Conservation (phyloP, 92 coral and sea anemone genomes). For the Phenganax marumi region DNA sequence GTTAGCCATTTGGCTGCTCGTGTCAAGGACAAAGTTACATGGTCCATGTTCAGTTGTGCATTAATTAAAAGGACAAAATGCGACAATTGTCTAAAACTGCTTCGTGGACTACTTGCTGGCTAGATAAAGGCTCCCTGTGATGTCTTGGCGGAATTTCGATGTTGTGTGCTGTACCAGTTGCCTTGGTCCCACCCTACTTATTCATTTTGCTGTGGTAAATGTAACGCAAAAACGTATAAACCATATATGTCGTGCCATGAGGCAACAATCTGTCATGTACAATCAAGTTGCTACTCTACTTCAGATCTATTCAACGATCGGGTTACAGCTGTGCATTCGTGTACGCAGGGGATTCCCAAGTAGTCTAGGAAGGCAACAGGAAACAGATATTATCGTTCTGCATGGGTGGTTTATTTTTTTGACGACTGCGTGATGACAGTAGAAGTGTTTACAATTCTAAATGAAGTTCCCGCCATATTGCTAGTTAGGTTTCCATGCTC, state of each 20-base stretch:
- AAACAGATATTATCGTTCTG: conserved; percentile 39
- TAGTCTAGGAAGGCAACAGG: conserved; percentile 14
- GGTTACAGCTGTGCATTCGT: not conserved
- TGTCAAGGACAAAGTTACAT: too few relatives aligned
- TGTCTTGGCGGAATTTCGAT: too few relatives aligned
- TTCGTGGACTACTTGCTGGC: too few relatives aligned
- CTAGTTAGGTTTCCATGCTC: too few relatives aligned
- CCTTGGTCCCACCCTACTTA: too few relatives aligned
- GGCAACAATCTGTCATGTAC: not conserved
- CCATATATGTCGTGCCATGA: not conserved
- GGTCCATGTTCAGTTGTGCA: too few relatives aligned
- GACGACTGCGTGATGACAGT: conserved; percentile 36
- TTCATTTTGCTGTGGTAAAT: too few relatives aligned
- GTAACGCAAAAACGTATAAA: not conserved
- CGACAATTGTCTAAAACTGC: too few relatives aligned
- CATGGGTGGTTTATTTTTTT: conserved; percentile 40
- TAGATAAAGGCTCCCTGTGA: too few relatives aligned
- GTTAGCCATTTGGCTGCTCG: too few relatives aligned
- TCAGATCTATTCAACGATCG: not conserved
- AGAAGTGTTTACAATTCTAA: conserved; percentile 24
- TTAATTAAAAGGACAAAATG: too few relatives aligned
- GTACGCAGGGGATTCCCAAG: conserved; percentile 37
- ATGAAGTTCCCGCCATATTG: not conserved
- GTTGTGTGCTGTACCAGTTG: too few relatives aligned
- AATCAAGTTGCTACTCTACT: not conserved